Evolutionary conservation across 2,888 invertebrate genomes (phyloP).

Genomic region (Drosophila meridionalis): DNA sequence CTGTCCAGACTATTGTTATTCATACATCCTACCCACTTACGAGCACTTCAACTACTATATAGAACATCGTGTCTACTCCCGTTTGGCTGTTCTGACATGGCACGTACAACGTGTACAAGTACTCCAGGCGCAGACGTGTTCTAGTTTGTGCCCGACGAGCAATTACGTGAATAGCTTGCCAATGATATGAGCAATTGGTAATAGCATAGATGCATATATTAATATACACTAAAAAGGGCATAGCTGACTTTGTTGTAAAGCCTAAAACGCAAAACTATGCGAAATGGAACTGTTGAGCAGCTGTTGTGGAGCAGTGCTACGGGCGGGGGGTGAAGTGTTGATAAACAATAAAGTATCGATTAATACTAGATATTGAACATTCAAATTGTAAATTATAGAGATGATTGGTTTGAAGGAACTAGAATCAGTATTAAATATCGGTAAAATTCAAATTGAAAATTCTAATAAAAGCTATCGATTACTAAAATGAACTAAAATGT

Average conservation of each 20-base stretch:
- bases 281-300: background rate
- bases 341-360: background rate
- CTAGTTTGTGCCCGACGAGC: conserved; percentile 64
- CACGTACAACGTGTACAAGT: conserved; percentile 62
- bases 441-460: background rate
- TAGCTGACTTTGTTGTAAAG: background rate
- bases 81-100: conserved; percentile 52
- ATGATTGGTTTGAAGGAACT: no score
- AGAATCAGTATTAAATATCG: background rate
- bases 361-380: background rate
- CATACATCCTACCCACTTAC: conserved; percentile 51
- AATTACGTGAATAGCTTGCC: conserved; percentile 70
- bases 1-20: conserved; percentile 61
- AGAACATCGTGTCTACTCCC: conserved; percentile 61
- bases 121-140: conserved; percentile 63
- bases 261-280: background rate
- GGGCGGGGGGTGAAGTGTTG: background rate
- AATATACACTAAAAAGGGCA: conserved; percentile 34
- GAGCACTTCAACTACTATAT: conserved; percentile 50
- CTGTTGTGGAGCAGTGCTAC: background rate
- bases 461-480: background rate
- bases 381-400: background rate
- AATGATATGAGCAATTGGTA: conserved; percentile 46
- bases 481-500: background rate
- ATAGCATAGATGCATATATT: conserved; percentile 49